Evolutionary conservation across 2,888 invertebrate species (phyloP).

Genomic region (Germaria angustata): DNA sequence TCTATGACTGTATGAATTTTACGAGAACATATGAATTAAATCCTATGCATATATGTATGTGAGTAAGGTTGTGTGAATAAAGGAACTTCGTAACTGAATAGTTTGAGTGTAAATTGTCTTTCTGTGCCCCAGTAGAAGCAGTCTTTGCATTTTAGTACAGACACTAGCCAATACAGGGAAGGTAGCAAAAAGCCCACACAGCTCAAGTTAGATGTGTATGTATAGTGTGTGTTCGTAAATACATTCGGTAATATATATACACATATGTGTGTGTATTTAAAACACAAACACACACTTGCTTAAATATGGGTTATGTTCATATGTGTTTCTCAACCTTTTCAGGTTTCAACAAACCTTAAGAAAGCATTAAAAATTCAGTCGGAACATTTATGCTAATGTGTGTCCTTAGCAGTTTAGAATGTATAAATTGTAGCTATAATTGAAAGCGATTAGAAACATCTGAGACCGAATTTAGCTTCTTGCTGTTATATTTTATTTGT

Average conservation of each 20-base stretch:
- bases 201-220: not conserved
- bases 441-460: not conserved
- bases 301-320: not conserved
- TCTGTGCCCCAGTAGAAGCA: constrained; percentile 45
- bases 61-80: not conserved
- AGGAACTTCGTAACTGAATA: not conserved
- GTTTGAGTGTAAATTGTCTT: constrained; percentile 11
- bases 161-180: not conserved
- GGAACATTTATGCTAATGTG: constrained; percentile 10
- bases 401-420: not conserved
- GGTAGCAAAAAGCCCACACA: not conserved
- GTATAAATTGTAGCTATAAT: not conserved
- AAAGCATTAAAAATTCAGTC: constrained; percentile 22
- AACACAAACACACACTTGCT: not conserved
- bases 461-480: not conserved
- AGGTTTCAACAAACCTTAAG: constrained; percentile 41
- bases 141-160: constrained; percentile 51
- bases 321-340: constrained; percentile 19
- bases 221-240: no score
- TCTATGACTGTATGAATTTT: constrained; percentile 31
- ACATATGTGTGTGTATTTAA: no score
- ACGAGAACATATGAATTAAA: not conserved
- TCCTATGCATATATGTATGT: not conserved
- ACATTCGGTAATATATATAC: no score
- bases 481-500: no score